A percentile compares a stretch with the other conserved stretches of the same genome.
Evolutionary conservation across 2,888 invertebrate species (phyloP).

Genomic region (Rhopalosiphum nymphaeae): DNA sequence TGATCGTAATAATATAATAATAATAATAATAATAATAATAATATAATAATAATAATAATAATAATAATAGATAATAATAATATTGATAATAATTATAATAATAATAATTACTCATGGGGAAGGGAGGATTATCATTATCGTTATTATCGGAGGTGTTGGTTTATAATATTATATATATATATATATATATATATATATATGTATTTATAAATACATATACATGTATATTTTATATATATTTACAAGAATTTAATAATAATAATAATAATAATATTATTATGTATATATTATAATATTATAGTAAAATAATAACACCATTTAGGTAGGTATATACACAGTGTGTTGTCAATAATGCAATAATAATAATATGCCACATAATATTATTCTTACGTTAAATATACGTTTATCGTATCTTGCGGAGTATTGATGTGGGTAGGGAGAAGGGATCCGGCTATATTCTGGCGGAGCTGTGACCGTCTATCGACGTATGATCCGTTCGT

Average conservation of each 20-base stretch:
- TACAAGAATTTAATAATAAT: constrained; percentile 15
- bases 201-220: not conserved
- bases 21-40: constrained; percentile 45
- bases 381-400: not conserved
- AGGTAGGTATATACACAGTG: constrained; percentile 45
- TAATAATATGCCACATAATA: not conserved
- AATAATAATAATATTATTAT: constrained; percentile 30
- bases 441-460: not conserved
- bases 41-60: constrained; percentile 45
- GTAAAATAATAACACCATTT: constrained; percentile 53
- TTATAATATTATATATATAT: constrained; percentile 26
- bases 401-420: not conserved
- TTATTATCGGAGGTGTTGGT: constrained; percentile 28
- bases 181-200: constrained; percentile 13
- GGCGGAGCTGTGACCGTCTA: constrained; percentile 9
- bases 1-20: constrained; percentile 34
- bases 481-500: constrained; percentile 36
- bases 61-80: constrained; percentile 19
- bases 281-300: constrained; percentile 3
- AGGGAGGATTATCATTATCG: constrained; percentile 46
- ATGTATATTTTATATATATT: constrained; percentile 5
- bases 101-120: not conserved
- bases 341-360: constrained; percentile 14
- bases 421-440: not conserved
- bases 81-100: not conserved